A percentile compares a stretch with the other conserved stretches of the same genome.
phyloP scores from a whole-genome alignment of 1,140 invertebrate genomes.

The Eupristina koningsbergeri region DNA sequence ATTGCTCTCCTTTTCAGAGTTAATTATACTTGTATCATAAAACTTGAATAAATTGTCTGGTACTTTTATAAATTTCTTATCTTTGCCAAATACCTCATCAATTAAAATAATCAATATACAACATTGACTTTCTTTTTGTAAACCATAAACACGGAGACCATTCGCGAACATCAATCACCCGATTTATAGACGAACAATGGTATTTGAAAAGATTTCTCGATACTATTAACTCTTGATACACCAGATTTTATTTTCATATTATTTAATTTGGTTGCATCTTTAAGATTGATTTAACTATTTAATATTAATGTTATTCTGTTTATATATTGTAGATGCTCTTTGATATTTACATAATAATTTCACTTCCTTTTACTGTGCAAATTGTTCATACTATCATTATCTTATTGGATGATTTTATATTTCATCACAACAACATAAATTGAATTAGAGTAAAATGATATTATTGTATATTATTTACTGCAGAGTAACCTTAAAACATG shows the following conservation, averaged over 20 bases:
- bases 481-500: no score
- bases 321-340: slow-evolving; percentile 11
- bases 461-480: background rate
- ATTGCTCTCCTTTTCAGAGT: no score
- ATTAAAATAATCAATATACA: no score
- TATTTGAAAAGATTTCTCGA: background rate
- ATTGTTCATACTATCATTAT: background rate
- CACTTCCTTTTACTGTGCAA: slow-evolving; percentile 3
- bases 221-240: background rate
- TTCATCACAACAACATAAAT: background rate
- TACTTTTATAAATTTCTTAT: no score
- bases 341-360: slow-evolving; percentile 19
- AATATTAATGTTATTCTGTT: slow-evolving; percentile 27
- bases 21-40: no score
- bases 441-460: background rate
- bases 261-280: slow-evolving; percentile 11
- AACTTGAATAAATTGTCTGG: no score
- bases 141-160: no score
- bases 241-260: background rate
- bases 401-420: background rate
- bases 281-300: slow-evolving; percentile 23
- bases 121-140: no score
- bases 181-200: no score
- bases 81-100: no score
- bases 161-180: no score